A percentile compares a stretch with the other conserved stretches of the same genome.
Conservation (phyloP, 2,113 vertebrate species). For the Xerus inauris region DNA sequence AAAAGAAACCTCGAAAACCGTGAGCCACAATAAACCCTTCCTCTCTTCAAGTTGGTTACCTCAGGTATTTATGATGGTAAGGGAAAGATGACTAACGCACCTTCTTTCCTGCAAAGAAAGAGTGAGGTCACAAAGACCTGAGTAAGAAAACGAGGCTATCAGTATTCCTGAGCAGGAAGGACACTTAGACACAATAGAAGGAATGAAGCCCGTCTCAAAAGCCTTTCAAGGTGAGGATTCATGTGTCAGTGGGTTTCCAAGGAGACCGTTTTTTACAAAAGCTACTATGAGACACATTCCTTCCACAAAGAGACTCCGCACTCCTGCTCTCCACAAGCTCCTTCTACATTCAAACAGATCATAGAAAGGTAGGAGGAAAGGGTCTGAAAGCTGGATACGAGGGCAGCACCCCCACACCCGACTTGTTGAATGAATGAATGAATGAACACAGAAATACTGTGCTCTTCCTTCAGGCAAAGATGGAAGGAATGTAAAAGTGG, state of each 20-base stretch:
- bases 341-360: constrained; percentile 35
- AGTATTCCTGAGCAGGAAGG: not conserved
- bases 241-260: constrained; percentile 67
- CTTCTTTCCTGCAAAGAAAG: not conserved
- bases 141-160: not conserved
- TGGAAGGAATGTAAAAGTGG: not conserved
- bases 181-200: not conserved
- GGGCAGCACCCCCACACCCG: not conserved
- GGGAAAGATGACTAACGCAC: not conserved
- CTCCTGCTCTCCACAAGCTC: not conserved
- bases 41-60: not conserved
- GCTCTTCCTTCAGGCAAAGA: not conserved
- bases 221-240: not conserved
- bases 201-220: not conserved
- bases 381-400: not conserved
- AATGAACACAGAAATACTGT: not conserved
- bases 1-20: not conserved
- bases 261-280: constrained; percentile 67
- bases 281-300: constrained; percentile 59
- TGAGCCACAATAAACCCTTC: not conserved
- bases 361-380: constrained; percentile 35
- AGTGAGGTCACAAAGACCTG: not conserved
- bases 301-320: not conserved
- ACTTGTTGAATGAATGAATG: constrained; percentile 4
- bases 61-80: not conserved